A percentile compares a stretch with the other conserved stretches of the same genome.
These are phyloP conservation scores for Dryas iulia DNA, from an alignment of 1,140 invertebrate species.

Conservation along the genomic window DNA sequence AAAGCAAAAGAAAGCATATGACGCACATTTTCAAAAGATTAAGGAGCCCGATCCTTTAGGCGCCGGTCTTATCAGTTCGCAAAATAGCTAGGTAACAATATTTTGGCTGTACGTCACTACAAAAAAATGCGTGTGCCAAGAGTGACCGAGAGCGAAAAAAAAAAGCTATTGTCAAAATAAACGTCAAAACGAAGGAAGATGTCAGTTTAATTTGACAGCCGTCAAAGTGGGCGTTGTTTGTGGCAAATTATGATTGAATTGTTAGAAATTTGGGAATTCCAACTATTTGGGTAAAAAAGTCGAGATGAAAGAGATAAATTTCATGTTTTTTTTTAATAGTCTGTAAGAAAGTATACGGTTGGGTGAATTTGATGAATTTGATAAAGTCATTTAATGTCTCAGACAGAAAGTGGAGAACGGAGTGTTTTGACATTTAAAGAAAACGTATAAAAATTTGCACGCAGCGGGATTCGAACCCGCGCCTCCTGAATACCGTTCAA, in stretches of 20 bases:
- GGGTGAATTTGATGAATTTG: too few relatives aligned
- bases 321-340: not conserved
- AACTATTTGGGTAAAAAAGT: not conserved
- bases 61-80: conserved; percentile 29
- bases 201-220: conserved; percentile 67
- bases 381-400: too few relatives aligned
- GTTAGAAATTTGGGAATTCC: conserved; percentile 42
- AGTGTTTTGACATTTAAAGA: too few relatives aligned
- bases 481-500: too few relatives aligned
- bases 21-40: not conserved
- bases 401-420: too few relatives aligned
- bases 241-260: conserved; percentile 49
- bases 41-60: conserved; percentile 15
- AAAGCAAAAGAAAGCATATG: not conserved
- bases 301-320: not conserved
- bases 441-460: too few relatives aligned
- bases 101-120: conserved; percentile 27
- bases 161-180: conserved; percentile 41
- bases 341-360: not conserved
- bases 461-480: too few relatives aligned
- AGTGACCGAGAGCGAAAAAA: conserved; percentile 24
- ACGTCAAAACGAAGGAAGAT: conserved; percentile 42
- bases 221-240: conserved; percentile 56
- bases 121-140: conserved; percentile 31
- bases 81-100: conserved; percentile 25